phyloP scores from a whole-genome alignment of 2,113 vertebrate species.

The Hippocampus comes region DNA sequence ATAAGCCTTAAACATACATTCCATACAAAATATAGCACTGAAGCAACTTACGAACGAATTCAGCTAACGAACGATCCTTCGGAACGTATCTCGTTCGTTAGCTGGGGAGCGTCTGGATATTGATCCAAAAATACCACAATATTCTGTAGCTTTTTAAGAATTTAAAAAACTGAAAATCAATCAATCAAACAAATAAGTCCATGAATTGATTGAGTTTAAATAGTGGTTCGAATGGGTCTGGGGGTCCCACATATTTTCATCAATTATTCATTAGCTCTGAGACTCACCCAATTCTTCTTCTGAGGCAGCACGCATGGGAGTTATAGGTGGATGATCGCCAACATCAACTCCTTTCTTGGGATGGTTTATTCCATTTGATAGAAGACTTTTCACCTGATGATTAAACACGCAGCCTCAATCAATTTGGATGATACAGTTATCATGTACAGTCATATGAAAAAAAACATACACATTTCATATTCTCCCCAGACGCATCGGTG shows the following conservation, averaged over 20 bases:
- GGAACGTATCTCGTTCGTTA: too few relatives aligned
- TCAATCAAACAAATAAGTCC: too few relatives aligned
- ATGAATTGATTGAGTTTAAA: too few relatives aligned
- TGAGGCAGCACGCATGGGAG: constrained; percentile 89
- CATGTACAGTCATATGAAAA: background rate
- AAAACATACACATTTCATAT: background rate
- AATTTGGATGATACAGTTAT: background rate
- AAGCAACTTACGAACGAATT: too few relatives aligned
- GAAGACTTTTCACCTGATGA: constrained; percentile 81
- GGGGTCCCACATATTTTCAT: background rate
- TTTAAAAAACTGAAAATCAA: too few relatives aligned
- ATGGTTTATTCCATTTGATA: constrained; percentile 85
- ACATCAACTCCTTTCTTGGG: constrained; percentile 90
- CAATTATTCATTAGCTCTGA: background rate
- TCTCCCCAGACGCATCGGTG: too few relatives aligned
- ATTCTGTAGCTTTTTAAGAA: too few relatives aligned
- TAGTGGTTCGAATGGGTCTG: background rate
- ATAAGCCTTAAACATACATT: too few relatives aligned
- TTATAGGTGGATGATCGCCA: constrained; percentile 96
- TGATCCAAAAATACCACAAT: too few relatives aligned
- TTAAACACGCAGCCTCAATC: background rate
- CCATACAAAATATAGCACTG: too few relatives aligned
- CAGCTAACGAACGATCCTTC: too few relatives aligned
- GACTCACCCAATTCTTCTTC: constrained; percentile 87
- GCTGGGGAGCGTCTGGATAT: too few relatives aligned